Conservation (phyloP, 2,888 invertebrate genomes). For the Mystacides longicornis region DNA sequence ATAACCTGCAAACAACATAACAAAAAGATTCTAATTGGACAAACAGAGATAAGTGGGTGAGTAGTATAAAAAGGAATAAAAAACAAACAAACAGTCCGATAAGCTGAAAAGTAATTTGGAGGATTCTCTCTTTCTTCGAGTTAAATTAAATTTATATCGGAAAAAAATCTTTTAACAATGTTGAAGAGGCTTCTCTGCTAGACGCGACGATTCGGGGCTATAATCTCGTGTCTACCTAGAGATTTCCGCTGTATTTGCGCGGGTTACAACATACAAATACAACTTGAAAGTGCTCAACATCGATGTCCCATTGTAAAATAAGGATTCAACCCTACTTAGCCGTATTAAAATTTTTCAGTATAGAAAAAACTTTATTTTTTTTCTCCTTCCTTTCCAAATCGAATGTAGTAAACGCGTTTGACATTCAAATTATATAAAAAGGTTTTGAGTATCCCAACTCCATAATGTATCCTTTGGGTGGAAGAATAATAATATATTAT, state of each 20-base stretch:
- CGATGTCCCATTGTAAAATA: conserved; percentile 12
- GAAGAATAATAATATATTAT: neutral
- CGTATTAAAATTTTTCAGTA: conserved; percentile 3
- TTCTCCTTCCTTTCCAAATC: neutral
- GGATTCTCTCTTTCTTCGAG: conserved; percentile 20
- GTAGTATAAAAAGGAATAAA: conserved; percentile 20
- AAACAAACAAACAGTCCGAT: conserved; percentile 24
- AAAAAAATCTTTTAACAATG: conserved; percentile 11
- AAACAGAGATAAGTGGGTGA: neutral
- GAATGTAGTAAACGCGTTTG: neutral
- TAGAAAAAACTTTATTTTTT: neutral
- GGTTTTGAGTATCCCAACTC: neutral
- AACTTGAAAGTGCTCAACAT: neutral
- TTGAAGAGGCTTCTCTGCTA: conserved; percentile 1
- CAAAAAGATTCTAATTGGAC: neutral
- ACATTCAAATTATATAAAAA: conserved; percentile 1
- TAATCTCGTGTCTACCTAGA: neutral
- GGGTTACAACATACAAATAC: no score
- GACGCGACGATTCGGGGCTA: neutral
- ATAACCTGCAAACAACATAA: no score
- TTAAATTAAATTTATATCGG: conserved; percentile 20
- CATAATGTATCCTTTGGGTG: neutral
- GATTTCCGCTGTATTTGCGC: no score
- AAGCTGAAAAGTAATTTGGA: conserved; percentile 24
- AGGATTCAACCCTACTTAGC: conserved; percentile 11